Percentiles rank a stretch among this genome's conserved stretches.
These are phyloP conservation scores for Conistra vaccinii DNA, from an alignment of 2,888 invertebrate species.

Conservation along the genomic window DNA sequence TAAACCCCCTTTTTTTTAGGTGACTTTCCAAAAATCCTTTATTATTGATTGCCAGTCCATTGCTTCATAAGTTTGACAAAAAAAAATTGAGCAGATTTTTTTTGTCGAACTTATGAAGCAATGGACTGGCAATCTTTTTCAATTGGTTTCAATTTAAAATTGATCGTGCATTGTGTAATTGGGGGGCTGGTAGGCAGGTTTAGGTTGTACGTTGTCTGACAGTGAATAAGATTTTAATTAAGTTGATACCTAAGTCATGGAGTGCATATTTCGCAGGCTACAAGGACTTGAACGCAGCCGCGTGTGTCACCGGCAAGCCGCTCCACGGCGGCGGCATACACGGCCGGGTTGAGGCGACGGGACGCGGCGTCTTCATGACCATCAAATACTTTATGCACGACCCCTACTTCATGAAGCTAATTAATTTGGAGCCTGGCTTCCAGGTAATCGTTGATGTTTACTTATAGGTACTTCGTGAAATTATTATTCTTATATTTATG, in stretches of 20 bases:
- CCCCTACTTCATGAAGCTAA: conserved; percentile 93
- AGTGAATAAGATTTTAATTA: no score
- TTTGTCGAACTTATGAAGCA: no score
- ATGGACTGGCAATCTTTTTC: no score
- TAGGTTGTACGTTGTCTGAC: no score
- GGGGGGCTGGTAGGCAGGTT: no score
- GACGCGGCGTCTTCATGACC: conserved; percentile 94
- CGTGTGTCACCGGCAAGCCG: conserved; percentile 97
- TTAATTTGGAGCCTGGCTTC: conserved; percentile 88
- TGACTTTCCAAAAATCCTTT: no score
- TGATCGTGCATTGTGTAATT: no score
- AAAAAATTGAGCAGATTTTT: no score
- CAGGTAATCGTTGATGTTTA: conserved; percentile 68
- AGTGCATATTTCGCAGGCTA: conserved; percentile 86
- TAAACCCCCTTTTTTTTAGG: no score
- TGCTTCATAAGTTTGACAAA: no score
- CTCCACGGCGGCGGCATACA: conserved; percentile 97
- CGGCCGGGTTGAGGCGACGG: conserved; percentile 96
- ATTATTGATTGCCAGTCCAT: no score
- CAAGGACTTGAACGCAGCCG: conserved; percentile 94
- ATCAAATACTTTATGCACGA: conserved; percentile 93
- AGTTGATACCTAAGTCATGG: neutral
- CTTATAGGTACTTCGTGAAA: neutral
- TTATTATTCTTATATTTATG: neutral
- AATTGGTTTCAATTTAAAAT: no score